Conservation (phyloP, 2,113 vertebrate species). For the Origma solitaria region DNA sequence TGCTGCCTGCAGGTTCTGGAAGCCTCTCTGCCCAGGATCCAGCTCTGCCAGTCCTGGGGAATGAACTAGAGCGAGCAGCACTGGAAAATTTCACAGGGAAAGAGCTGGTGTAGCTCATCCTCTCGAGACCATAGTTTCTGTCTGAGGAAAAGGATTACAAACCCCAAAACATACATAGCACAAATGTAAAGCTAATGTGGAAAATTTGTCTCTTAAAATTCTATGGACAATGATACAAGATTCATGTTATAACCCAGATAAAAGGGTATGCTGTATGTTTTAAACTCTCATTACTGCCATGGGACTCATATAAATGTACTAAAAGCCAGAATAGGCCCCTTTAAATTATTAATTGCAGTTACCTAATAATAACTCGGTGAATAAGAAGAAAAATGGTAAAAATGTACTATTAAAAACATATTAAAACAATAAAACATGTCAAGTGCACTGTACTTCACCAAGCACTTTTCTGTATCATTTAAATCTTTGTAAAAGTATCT, state of each 20-base stretch:
- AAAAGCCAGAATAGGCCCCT: neutral
- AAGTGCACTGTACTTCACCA: neutral
- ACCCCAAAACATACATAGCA: neutral
- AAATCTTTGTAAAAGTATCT: conserved; percentile 23
- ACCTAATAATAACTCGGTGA: conserved; percentile 52
- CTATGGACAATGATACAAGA: neutral
- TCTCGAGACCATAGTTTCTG: neutral
- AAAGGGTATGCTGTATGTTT: neutral
- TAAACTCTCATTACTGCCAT: neutral
- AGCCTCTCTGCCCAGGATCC: neutral
- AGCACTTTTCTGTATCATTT: conserved; percentile 41
- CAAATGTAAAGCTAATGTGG: neutral
- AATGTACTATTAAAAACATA: conserved; percentile 46
- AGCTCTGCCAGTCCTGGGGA: neutral
- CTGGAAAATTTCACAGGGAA: neutral
- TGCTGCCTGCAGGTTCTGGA: neutral
- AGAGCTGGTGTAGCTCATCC: neutral
- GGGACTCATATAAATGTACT: conserved; percentile 27
- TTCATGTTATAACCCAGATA: neutral
- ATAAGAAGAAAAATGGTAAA: conserved; percentile 46
- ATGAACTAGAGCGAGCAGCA: neutral
- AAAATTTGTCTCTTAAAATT: neutral
- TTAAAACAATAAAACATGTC: conserved; percentile 65
- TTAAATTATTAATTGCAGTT: conserved; percentile 66
- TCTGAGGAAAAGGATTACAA: neutral